Base-by-base conservation (phyloP, 2,797 vertebrate genomes). In the Neosilurus hyrtlii region DNA sequence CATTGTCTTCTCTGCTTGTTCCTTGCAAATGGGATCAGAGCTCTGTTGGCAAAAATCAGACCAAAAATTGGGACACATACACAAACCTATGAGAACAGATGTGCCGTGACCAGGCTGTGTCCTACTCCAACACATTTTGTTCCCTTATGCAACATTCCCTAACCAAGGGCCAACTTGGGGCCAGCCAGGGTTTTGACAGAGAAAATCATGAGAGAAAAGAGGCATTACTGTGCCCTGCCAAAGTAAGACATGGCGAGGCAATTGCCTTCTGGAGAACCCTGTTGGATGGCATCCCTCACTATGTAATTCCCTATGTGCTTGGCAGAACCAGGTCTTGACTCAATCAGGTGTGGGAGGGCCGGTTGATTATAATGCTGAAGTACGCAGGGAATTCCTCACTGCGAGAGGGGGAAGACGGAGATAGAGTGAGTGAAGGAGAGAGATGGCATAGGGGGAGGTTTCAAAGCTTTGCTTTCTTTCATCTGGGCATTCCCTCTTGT, bases 301-400 rank as follows among this genome's bases (percentile, higher is more conserved):
- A 91, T 93, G 91, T 93, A 94, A 95, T 94, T 93, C 93, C 93
- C 92, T 87, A 88, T 90, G 86, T 88, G 85, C 87, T 89, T 94
- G 94, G 94, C 93, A 94, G 90, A 90, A 89, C 90, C 82, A 87
- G 87, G 82, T 88, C 91, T 91, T 52, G 90, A 91, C 93, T 94
- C 92, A 93, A 93, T 94, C 94, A 94, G 92, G 93, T 94, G 91
- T 91, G 88, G 90, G 91, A 83, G 91, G 74, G 91, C 90, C 92
- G 30, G 83, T 90, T 93, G 91, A 93, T 93, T 94, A 93, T 90
- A 93, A 94, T 95, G 91, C 92, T 92, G 91, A 92, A 93, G 90
- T 93, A 93, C 85, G 88, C 89, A 88, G 89, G 92, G 92, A 92
- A 89, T 87, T 89, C 86, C 83, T 83, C 70, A 91, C 91, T 92